These are phyloP conservation scores for Ceratotherium simum DNA, from an alignment of 2,113 vertebrate species.

Conservation along the genomic window DNA sequence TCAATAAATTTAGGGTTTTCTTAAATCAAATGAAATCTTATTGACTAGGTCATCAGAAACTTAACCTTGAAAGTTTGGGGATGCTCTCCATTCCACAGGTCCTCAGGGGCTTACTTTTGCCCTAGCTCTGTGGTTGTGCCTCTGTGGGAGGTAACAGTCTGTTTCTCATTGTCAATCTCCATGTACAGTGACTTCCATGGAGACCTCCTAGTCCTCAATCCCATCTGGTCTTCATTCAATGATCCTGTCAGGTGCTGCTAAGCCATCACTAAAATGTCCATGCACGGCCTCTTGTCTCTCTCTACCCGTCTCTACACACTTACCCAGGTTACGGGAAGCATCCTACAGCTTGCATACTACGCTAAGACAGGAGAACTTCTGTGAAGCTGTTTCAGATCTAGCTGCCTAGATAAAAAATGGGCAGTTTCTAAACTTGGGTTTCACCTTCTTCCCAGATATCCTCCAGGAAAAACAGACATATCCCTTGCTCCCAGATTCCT, in stretches of 20 bases:
- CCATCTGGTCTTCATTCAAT: neutral
- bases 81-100: neutral
- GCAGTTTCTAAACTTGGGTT: neutral
- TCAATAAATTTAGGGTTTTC: neutral
- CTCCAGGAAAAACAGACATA: neutral
- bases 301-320: neutral
- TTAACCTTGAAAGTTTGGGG: neutral
- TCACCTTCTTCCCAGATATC: neutral
- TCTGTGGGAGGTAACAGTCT: neutral
- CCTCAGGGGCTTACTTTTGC: neutral
- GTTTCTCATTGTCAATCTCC: neutral
- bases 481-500: neutral
- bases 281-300: neutral
- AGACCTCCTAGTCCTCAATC: neutral
- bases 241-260: neutral
- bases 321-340: neutral
- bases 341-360: fast-evolving
- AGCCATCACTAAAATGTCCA: neutral
- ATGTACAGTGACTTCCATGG: neutral
- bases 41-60: neutral
- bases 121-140: neutral
- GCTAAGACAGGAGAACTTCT: neutral
- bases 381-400: neutral
- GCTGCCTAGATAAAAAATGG: neutral
- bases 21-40: neutral